Conservation (phyloP, 1,140 invertebrate species). For the fruit fly (Drosophila melanogaster) region Release_6_plus_ISO1_MT NT_037436.4:8082501-8083000, state of each 20-base stretch:
- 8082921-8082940: slow-evolving; percentile 32
- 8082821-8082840: slow-evolving; percentile 63
- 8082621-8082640: slow-evolving; percentile 49
- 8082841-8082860: slow-evolving; percentile 53
- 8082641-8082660: slow-evolving; percentile 40
- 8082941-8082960: slow-evolving; percentile 17
- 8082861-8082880: slow-evolving; percentile 33
- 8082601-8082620: slow-evolving; percentile 36
- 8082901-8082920: slow-evolving; percentile 18
- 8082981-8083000: slow-evolving; percentile 71
- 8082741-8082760: slow-evolving; percentile 68
- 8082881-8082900: slow-evolving; percentile 61
- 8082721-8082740: slow-evolving; percentile 44
- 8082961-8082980: slow-evolving; percentile 47
- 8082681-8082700: background rate
- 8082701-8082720: slow-evolving; percentile 63
- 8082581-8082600: slow-evolving; percentile 43
- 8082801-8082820: slow-evolving; percentile 44
- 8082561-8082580: slow-evolving; percentile 18
- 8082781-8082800: slow-evolving; percentile 17
- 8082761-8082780: slow-evolving; percentile 71
- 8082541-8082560: slow-evolving; percentile 6
- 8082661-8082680: background rate
- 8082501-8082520: too few relatives aligned
- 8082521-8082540: background rate